Evolutionary conservation across 1,140 invertebrate species (phyloP).

Genomic region (Drosophila watanabei): DNA sequence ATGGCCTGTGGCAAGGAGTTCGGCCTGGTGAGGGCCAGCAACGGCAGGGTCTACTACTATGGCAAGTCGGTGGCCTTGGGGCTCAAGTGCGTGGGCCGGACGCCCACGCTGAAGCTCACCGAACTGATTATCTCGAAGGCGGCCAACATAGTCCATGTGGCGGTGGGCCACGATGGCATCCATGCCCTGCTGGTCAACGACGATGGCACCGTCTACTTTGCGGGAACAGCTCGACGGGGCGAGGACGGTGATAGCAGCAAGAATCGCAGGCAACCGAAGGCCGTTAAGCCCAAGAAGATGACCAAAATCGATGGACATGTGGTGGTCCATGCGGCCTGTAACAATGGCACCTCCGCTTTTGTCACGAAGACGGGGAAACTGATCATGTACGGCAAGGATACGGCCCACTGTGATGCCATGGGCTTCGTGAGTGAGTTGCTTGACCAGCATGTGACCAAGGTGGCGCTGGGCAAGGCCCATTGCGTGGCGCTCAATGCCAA

Average conservation of each 20-base stretch:
- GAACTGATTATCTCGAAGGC: conserved; percentile 92
- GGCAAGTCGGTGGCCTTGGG: conserved; percentile 90
- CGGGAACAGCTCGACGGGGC: conserved; percentile 95
- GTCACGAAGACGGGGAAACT: conserved; percentile 95
- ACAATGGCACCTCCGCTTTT: conserved; percentile 97
- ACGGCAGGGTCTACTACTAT: conserved; percentile 92
- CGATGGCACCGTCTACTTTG: conserved; percentile 95
- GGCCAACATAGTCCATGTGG: conserved; percentile 91
- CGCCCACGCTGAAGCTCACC: conserved; percentile 89
- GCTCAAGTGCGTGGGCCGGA: conserved; percentile 86
- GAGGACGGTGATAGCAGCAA: conserved; percentile 97
- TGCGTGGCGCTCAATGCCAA: conserved; percentile 94
- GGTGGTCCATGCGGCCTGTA: conserved; percentile 94
- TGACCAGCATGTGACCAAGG: conserved; percentile 92
- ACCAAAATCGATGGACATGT: conserved; percentile 94
- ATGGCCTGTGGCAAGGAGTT: conserved; percentile 93
- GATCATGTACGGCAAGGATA: conserved; percentile 98
- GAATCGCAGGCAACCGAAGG: conserved; percentile 94
- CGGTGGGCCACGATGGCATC: conserved; percentile 96
- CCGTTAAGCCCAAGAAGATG: conserved; percentile 97
- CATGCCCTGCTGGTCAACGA: conserved; percentile 95
- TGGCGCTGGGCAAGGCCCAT: conserved; percentile 98
- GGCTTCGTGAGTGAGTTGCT: conserved; percentile 91
- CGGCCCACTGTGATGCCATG: conserved; percentile 92
- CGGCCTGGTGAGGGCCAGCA: conserved; percentile 90